Percentiles rank a stretch among this genome's conserved stretches.
Conservation (phyloP, 1,140 invertebrate species). For the Pogonus chalceus region DNA sequence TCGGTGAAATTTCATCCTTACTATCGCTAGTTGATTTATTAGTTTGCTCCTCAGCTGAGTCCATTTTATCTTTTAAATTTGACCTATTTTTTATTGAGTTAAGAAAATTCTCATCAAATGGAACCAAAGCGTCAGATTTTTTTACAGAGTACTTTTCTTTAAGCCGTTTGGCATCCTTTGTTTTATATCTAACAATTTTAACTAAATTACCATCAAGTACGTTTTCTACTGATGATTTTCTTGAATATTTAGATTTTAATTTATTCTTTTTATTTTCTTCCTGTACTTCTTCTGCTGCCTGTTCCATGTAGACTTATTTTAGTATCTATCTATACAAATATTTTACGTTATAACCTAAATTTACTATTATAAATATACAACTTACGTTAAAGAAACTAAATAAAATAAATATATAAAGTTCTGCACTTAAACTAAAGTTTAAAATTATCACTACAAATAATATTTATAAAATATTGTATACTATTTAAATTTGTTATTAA, state of each 20-base stretch:
- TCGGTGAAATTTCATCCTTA: constrained; percentile 8
- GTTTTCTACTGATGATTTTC: neutral
- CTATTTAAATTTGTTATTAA: too few relatives aligned
- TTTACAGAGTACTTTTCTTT: neutral
- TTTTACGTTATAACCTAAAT: neutral
- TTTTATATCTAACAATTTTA: neutral
- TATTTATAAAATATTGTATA: too few relatives aligned
- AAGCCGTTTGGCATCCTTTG: neutral
- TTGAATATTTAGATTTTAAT: neutral
- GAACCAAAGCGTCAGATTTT: neutral
- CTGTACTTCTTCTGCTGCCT: constrained; percentile 2
- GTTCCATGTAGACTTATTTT: constrained; percentile 7
- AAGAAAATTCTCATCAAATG: neutral
- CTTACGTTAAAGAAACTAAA: too few relatives aligned
- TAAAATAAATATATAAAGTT: too few relatives aligned
- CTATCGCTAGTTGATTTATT: too few relatives aligned
- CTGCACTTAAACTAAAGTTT: too few relatives aligned
- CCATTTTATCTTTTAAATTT: neutral
- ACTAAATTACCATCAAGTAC: neutral
- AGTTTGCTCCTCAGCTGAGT: neutral
- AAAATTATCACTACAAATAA: too few relatives aligned
- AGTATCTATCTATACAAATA: constrained; percentile 11
- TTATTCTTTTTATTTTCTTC: too few relatives aligned
- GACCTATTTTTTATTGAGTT: neutral
- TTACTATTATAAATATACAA: too few relatives aligned